Conservation (phyloP, 1,140 invertebrate species). For the Zophobas morio region DNA sequence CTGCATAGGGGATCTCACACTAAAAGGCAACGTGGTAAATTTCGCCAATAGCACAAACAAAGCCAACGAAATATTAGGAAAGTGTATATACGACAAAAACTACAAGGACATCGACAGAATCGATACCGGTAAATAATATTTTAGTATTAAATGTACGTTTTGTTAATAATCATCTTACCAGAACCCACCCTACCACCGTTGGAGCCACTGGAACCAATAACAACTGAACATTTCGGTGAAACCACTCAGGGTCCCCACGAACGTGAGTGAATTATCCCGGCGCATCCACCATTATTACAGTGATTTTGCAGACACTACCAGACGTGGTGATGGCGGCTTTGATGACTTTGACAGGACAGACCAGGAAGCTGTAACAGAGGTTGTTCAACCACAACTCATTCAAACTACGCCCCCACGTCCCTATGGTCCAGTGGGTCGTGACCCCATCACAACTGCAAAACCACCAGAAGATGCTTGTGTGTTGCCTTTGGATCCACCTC, state of each 20-base stretch:
- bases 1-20: constrained; percentile 89
- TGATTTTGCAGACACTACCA: constrained; percentile 41
- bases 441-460: constrained; percentile 47
- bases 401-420: constrained; percentile 5
- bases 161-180: neutral
- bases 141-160: too few relatives aligned
- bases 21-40: constrained; percentile 86
- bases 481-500: constrained; percentile 52
- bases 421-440: constrained; percentile 30
- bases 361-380: constrained; percentile 18
- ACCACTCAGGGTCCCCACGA: neutral
- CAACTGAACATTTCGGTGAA: neutral
- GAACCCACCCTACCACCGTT: constrained; percentile 53
- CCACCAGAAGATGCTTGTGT: constrained; percentile 56
- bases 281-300: constrained; percentile 56
- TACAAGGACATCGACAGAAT: constrained; percentile 57
- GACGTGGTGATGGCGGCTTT: constrained; percentile 62
- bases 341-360: neutral
- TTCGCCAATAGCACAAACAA: constrained; percentile 81
- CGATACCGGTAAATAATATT: constrained; percentile 55
- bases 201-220: constrained; percentile 5
- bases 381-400: constrained; percentile 16
- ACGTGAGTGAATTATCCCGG: constrained; percentile 23
- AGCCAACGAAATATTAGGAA: constrained; percentile 77
- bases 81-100: constrained; percentile 69